Evolutionary conservation across 2,113 vertebrate genomes (phyloP).

Genomic region (Anarhynchus alexandrinus): DNA sequence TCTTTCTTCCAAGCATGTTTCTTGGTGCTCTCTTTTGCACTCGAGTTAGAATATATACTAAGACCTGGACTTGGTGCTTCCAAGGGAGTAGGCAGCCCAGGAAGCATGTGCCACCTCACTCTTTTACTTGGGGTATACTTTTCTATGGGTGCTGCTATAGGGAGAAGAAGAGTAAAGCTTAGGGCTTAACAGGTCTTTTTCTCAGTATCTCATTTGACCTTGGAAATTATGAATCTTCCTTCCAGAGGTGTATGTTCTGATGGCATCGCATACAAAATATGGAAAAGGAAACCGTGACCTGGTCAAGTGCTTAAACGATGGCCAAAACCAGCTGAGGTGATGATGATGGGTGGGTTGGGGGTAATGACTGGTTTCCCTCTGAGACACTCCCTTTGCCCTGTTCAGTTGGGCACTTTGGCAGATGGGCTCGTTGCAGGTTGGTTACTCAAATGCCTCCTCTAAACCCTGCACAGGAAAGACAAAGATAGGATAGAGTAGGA

Average conservation of each 20-base stretch:
- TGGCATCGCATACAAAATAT: background rate
- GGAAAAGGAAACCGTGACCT: background rate
- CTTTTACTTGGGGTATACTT: background rate
- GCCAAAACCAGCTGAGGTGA: background rate
- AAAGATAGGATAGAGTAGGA: background rate
- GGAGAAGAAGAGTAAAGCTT: background rate
- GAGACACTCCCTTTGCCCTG: accelerated
- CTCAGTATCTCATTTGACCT: background rate
- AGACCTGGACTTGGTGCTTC: background rate
- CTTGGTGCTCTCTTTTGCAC: background rate
- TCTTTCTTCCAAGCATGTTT: background rate
- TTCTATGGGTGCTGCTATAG: background rate
- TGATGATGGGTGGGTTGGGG: background rate
- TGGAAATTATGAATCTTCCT: background rate
- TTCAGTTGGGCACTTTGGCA: background rate
- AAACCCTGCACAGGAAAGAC: background rate
- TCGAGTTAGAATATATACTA: background rate
- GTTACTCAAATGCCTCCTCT: background rate
- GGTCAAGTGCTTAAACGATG: background rate
- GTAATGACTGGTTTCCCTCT: background rate
- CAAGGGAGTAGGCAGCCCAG: background rate
- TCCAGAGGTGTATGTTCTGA: background rate
- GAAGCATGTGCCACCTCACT: background rate
- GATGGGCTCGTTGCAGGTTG: background rate
- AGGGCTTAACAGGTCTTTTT: background rate